Evolutionary conservation across 2,113 vertebrate species (phyloP).

Genomic region (Semnopithecus entellus): DNA sequence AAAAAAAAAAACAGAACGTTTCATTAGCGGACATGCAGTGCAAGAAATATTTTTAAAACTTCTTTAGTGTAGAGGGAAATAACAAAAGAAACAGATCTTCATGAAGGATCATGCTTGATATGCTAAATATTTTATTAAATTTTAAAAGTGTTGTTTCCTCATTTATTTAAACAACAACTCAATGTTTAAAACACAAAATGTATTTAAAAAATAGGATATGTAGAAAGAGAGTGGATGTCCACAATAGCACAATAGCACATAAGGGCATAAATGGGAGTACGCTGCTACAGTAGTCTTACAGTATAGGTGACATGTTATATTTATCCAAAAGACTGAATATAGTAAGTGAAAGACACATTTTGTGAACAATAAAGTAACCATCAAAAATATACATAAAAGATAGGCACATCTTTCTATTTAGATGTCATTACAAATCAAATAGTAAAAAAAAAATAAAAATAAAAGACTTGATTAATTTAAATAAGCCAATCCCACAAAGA

Average conservation of each 20-base stretch:
- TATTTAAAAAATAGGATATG: not conserved
- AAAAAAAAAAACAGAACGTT: not conserved
- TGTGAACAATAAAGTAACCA: accelerated
- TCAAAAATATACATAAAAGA: not conserved
- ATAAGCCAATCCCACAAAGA: not conserved
- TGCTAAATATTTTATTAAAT: not conserved
- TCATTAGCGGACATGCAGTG: not conserved
- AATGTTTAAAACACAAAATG: not conserved
- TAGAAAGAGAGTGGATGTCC: not conserved
- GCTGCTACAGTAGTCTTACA: not conserved
- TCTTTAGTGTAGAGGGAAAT: not conserved
- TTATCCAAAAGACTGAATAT: not conserved
- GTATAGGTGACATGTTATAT: not conserved
- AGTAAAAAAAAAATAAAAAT: not conserved
- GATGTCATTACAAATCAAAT: not conserved
- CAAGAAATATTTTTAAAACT: not conserved
- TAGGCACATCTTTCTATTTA: not conserved
- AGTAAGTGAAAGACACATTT: not conserved
- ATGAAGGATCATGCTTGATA: not conserved
- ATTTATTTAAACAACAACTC: not conserved
- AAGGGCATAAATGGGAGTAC: not conserved
- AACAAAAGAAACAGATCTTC: not conserved
- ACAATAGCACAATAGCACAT: not conserved
- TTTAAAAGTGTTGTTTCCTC: not conserved
- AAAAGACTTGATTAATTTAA: not conserved